Evolutionary conservation across 2,888 invertebrate genomes (phyloP), one percentile per base, ranked within the genome.

Genomic region (Acanthosepion pharaonis): DNA sequence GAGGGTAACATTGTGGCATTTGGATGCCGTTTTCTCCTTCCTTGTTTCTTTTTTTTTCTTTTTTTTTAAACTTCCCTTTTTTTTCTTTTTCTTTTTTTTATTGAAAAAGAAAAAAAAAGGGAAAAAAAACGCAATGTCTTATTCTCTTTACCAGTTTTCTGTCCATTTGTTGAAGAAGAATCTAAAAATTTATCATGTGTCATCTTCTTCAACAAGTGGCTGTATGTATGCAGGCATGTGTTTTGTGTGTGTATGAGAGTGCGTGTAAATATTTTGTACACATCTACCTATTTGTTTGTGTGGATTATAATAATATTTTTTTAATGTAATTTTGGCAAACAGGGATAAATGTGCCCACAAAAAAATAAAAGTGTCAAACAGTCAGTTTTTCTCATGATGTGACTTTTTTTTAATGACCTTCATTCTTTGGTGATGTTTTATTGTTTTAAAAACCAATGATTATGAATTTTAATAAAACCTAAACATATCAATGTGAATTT

Each of bases 41-140:
- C 92, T 94, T 59, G 42, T 91, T 49, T 94, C 28, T 92, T n/a
- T 25, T 42, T 91, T 94, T 55, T 92, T 94, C 78, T 51, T 91
- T 91, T 92, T 55, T 92, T 92, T 94, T 64, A 20, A 42, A 25
- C 51, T 51, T 20, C 25, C 3, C 8, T 49, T 49, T 92, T 92
- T 93, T n/a, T 11, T 93, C 53, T 49, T 93, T 78, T 78, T 78
- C 15, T 33, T 33, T 78, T 78, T 59, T 23, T 23, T 59, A 20
- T 4, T 18, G 9, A n/a, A 33, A n/a, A n/a, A 78, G 23, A 78
- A n/a, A 78, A 78, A 78, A n/a, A 78, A 78, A 8, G n/a, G n/a
- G n/a, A n/a, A n/a, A 33, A 33, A 78, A 78, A 78, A n/a, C 8
- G 9, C 8, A 78, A 78, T 33, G 28, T 33, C 18, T 78, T 15